Base-by-base conservation (phyloP, 2,113 vertebrate genomes). In the Pimephales promelas region DNA sequence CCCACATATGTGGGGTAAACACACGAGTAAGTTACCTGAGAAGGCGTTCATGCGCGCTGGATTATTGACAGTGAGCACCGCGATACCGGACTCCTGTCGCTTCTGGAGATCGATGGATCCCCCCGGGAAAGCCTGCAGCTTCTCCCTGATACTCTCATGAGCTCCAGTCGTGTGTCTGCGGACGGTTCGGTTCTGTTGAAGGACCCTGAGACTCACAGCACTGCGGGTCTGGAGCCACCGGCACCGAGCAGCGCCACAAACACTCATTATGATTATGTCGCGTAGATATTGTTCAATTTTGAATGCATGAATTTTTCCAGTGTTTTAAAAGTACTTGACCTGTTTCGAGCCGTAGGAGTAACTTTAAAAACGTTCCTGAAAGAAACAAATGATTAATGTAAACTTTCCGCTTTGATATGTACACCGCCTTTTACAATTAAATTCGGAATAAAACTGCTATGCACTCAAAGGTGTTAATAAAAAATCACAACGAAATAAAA, bases 41-140 rank as follows among this genome's bases (percentile, higher is more conserved):
- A 99, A 94, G 9, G 98, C 98, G 79, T 99, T 99, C 97, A 94
- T 96, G 85, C 95, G 94, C 66, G 90, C 91, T 0, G 96, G 96
- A 88, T 99, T 96, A 91, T 97, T 97, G 87, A 99, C 75, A 10
- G 95, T 97, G 81, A 99, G 93, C 70, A 98, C 92, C 5, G 94
- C 97, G 61, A 98, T 93, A 75, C 97, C 97, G 80, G 85, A 92
- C 64, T 96, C 92, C 54, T 94, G 91, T 47, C 94, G 91, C 89
- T 95, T 97, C 87, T 91, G 90, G 76, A 99, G 95, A 84, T 95
- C 92, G 43, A 99, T 18, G 2, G 96, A 96, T 83, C 98, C 98
- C 80, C 97, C 97, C 64, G 92, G 74, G 88, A 97, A 97, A 64
- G 91, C 92, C 22, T 83, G 85, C 81, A 99, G 95, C 82, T 94